Evolutionary conservation across 2,797 vertebrate genomes (phyloP), one percentile per base, ranked within the genome.

Genomic region (Falco rusticolus): DNA sequence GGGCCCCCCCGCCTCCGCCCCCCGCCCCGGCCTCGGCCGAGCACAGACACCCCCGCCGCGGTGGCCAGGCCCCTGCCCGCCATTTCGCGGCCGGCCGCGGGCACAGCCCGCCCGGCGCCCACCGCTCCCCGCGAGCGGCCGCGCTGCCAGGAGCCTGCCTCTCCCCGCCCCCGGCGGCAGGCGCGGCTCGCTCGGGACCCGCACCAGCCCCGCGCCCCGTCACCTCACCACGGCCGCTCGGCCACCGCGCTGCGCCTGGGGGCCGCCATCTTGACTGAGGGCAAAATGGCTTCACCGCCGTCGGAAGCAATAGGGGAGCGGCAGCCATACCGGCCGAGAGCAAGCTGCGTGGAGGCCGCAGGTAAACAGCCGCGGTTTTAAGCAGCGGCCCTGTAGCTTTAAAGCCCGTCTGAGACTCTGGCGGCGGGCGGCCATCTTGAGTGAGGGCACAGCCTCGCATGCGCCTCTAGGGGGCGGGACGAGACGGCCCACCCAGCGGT

Each of bases 191-290:
- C 53, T 25, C 31, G 7, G 5, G 17, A 20, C 5, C 20, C 33
- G 22, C 34, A 15, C 56, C 63, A 39, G 47, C 43, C 18, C 54
- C 17, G 10, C 37, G 37, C 28, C 10, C 31, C 2, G 2, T 3
- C 5, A 13, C 28, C 60, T 80, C 48, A 88, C 48, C 45, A 4
- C 48, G 21, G 8, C 13, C 26, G 1, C 39, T 3, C 0, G 4
- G 1, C 9, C 17, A 0, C 4, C 0, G 0, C 17, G 0, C 22
- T 2, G 10, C 7, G 0, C 6, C 47, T 7, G 33, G 11, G 2
- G 4, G 34, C 34, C 4, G 39, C 89, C 95, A 92, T 93, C 19
- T 47, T 80, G 16, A 10, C 10, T 77, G 10, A 65, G 33, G 89
- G 75, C 75, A 33, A 7, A 4, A 1, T 1, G 6, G 4, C 22